Percentiles rank a stretch among this genome's conserved stretches.
phyloP scores from a whole-genome alignment of 1,140 invertebrate species.

The Bombus ignitus region DNA sequence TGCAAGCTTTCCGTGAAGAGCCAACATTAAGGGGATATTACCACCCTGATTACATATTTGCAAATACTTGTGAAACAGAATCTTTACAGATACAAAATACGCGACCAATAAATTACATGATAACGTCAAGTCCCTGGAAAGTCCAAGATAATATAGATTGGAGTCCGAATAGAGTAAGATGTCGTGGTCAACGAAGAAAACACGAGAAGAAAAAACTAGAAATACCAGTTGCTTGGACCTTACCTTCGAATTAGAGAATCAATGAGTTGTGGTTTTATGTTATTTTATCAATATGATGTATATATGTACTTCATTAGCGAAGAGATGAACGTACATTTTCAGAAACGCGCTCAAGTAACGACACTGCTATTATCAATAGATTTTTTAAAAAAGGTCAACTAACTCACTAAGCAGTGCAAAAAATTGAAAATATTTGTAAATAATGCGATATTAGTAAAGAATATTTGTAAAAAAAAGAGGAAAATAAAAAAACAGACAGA shows the following conservation, averaged over 20 bases:
- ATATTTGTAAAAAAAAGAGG: slow-evolving; percentile 4
- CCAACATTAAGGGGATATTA: slow-evolving; percentile 91
- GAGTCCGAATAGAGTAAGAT: slow-evolving; percentile 76
- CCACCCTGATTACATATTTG: slow-evolving; percentile 84
- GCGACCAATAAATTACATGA: slow-evolving; percentile 38
- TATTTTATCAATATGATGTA: not conserved
- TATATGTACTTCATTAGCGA: not conserved
- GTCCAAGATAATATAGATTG: slow-evolving; percentile 70
- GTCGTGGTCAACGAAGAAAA: slow-evolving; percentile 68
- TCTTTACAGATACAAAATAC: slow-evolving; percentile 49
- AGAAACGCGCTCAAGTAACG: not conserved
- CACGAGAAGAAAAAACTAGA: slow-evolving; percentile 72
- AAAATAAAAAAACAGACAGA: not conserved
- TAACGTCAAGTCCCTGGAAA: slow-evolving; percentile 45
- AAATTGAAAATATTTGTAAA: slow-evolving; percentile 33
- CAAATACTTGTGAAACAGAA: slow-evolving; percentile 65
- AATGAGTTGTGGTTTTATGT: not conserved
- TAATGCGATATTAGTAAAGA: slow-evolving; percentile 12
- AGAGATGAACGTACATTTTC: not conserved
- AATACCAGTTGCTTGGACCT: slow-evolving; percentile 69
- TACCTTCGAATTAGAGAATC: slow-evolving; percentile 57
- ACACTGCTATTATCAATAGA: not conserved
- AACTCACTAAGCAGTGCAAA: not conserved
- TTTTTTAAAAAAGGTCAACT: slow-evolving; percentile 2
- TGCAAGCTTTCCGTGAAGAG: slow-evolving; percentile 91